phyloP scores from a whole-genome alignment of 2,797 vertebrate species.

The Ctenopoma multispine region DNA sequence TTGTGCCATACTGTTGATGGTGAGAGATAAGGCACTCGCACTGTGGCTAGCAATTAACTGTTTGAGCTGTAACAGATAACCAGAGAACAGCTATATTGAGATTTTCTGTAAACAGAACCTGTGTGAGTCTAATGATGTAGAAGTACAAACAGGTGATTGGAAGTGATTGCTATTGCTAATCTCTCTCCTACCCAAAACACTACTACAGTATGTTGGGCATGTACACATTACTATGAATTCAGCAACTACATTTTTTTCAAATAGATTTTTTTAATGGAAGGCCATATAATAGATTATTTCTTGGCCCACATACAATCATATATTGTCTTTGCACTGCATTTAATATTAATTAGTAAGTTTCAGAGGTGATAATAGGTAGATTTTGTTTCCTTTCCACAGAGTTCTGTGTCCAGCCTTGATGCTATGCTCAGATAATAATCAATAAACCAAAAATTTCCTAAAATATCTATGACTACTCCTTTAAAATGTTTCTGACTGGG shows the following conservation, averaged over 20 bases:
- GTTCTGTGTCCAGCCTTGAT: not conserved
- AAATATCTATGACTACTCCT: constrained; percentile 22
- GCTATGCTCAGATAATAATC: not conserved
- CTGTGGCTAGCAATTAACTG: constrained; percentile 58
- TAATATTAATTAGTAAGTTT: not conserved
- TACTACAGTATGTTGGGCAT: not conserved
- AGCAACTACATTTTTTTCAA: no score
- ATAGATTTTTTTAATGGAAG: not conserved
- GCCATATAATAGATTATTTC: no score
- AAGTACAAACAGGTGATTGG: not conserved
- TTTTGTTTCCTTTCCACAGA: not conserved
- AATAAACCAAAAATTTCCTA: constrained; percentile 5
- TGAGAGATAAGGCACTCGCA: constrained; percentile 52
- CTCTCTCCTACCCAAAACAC: constrained; percentile 1
- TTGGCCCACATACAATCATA: not conserved
- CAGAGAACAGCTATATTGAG: constrained; percentile 33
- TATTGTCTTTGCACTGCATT: not conserved
- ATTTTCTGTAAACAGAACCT: constrained; percentile 68
- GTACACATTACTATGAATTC: not conserved
- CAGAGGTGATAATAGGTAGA: no score
- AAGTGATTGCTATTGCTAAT: not conserved
- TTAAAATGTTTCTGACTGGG: constrained; percentile 44
- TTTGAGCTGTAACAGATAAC: constrained; percentile 42
- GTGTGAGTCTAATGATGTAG: constrained; percentile 63
- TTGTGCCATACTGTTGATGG: constrained; percentile 43